These are phyloP conservation scores for Epinotia nisella DNA, from an alignment of 2,888 invertebrate genomes.

Conservation along the genomic window DNA sequence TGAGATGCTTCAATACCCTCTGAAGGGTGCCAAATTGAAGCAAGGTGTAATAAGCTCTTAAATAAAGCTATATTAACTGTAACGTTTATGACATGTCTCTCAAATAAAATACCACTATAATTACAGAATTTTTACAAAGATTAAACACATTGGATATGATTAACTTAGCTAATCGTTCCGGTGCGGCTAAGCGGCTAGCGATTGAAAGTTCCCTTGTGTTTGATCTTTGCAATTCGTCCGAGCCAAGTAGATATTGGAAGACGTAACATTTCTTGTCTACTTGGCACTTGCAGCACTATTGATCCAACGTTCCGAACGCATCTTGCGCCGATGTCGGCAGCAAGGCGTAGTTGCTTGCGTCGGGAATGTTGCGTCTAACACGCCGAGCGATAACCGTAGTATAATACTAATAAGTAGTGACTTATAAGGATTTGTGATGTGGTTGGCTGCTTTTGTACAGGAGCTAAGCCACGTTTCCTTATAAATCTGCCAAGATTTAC, in stretches of 20 bases:
- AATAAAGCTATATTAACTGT: background rate
- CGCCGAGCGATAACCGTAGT: slow-evolving; percentile 46
- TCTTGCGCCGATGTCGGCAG: slow-evolving; percentile 65
- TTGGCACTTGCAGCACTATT: slow-evolving; percentile 43
- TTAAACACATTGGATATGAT: too few relatives aligned
- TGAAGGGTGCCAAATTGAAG: background rate
- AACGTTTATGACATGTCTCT: too few relatives aligned
- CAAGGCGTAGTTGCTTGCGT: slow-evolving; percentile 51
- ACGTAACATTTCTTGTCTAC: background rate
- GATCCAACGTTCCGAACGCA: slow-evolving; percentile 76
- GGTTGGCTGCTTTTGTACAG: too few relatives aligned
- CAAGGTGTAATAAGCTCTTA: background rate
- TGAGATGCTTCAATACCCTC: background rate
- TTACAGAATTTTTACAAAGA: too few relatives aligned
- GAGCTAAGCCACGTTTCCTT: background rate
- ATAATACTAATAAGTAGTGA: too few relatives aligned
- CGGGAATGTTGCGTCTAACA: slow-evolving; percentile 56
- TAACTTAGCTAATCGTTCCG: too few relatives aligned
- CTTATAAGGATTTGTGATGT: too few relatives aligned
- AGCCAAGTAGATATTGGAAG: background rate
- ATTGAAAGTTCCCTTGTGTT: background rate
- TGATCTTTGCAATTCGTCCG: background rate
- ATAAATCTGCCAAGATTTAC: background rate
- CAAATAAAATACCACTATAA: too few relatives aligned
- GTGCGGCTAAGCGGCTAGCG: too few relatives aligned